Percentiles rank a stretch among this genome's conserved stretches.
phyloP scores from a whole-genome alignment of 2,797 vertebrate genomes.

The Chelidonichthys spinosus region DNA sequence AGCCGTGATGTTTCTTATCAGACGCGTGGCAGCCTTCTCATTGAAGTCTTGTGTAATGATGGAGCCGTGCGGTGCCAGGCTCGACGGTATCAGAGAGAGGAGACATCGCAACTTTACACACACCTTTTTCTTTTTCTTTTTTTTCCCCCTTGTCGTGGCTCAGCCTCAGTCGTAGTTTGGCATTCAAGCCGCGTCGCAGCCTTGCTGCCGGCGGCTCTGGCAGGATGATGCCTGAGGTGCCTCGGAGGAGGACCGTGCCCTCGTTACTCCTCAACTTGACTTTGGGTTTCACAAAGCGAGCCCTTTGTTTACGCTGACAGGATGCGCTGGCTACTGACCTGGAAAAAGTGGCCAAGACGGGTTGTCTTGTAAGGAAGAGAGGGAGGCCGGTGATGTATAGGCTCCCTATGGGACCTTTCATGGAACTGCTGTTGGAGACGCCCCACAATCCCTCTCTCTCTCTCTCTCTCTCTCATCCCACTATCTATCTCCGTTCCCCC shows the following conservation, averaged over 20 bases:
- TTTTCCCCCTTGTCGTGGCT: constrained; percentile 42
- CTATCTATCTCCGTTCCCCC: constrained; percentile 74
- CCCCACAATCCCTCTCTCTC: constrained; percentile 75
- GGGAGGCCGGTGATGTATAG: constrained; percentile 81
- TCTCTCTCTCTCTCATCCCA: constrained; percentile 67
- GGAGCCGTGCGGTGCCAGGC: constrained; percentile 34
- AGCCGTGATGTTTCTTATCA: constrained; percentile 63
- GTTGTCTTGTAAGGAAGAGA: constrained; percentile 85
- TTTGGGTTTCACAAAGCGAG: constrained; percentile 86
- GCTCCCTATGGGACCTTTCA: constrained; percentile 83
- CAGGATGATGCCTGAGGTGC: constrained; percentile 86
- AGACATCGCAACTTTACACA: constrained; percentile 52
- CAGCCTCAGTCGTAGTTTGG: constrained; percentile 71
- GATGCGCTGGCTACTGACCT: constrained; percentile 88
- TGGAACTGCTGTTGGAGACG: constrained; percentile 75
- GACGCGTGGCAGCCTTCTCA: constrained; percentile 52
- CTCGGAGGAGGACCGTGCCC: constrained; percentile 80
- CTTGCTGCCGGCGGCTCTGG: constrained; percentile 75
- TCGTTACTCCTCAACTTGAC: constrained; percentile 87
- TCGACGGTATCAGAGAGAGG: constrained; percentile 47
- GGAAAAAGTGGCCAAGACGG: constrained; percentile 87
- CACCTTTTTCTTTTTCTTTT: constrained; percentile 24
- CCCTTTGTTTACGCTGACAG: constrained; percentile 89
- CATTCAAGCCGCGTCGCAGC: constrained; percentile 77
- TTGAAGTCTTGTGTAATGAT: constrained; percentile 59